A percentile compares a stretch with the other conserved stretches of the same genome.
Conservation (phyloP, 2,113 vertebrate genomes). For the Opisthocomus hoazin region DNA sequence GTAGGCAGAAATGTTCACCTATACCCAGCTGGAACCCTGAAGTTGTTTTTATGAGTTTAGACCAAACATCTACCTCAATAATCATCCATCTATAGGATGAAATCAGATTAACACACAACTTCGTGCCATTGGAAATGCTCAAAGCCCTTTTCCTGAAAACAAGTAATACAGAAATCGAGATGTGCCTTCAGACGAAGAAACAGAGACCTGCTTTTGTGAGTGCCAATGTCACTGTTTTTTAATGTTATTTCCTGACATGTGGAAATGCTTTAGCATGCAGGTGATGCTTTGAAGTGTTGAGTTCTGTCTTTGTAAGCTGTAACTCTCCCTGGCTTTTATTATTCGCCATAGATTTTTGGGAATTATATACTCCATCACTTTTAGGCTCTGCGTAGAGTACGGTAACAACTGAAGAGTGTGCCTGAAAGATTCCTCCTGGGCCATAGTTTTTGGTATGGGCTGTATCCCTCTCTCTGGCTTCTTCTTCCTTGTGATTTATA, state of each 20-base stretch:
- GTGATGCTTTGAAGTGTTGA: not conserved
- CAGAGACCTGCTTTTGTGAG: not conserved
- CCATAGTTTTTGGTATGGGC: not conserved
- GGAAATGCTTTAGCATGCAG: not conserved
- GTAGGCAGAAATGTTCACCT: not conserved
- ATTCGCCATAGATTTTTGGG: not conserved
- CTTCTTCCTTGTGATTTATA: not conserved
- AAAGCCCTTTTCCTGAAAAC: not conserved
- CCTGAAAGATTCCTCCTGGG: not conserved
- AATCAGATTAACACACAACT: not conserved
- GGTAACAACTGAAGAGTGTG: not conserved
- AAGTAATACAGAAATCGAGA: not conserved
- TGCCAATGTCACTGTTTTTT: not conserved
- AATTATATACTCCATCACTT: not conserved
- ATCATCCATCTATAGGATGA: not conserved
- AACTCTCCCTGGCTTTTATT: not conserved
- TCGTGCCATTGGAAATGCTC: not conserved
- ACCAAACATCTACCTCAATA: not conserved
- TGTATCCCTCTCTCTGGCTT: not conserved
- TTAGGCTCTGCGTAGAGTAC: not conserved
- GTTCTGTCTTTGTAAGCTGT: not conserved
- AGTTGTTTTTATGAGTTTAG: not conserved
- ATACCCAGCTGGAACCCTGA: not conserved
- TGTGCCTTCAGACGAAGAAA: not conserved
- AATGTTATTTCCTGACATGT: not conserved